Evolutionary conservation across 1,140 invertebrate species (phyloP).

Genomic region (Caenorhabditis briggsae): DNA sequence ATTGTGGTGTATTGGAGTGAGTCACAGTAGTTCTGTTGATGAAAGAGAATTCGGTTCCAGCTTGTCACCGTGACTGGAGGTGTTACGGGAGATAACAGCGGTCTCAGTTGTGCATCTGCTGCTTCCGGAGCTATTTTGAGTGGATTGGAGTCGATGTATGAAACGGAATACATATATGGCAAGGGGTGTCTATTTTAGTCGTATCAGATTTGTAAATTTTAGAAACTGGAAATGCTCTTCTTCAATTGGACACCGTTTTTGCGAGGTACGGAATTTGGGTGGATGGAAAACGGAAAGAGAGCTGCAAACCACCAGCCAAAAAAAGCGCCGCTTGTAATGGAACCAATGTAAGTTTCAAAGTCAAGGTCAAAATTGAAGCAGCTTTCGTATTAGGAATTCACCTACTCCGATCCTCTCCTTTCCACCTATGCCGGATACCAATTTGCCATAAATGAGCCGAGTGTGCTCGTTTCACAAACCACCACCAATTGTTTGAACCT

Average conservation of each 20-base stretch:
- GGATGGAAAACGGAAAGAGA: not conserved
- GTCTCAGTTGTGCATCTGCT: not conserved
- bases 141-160: not conserved
- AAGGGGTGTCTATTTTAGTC: not conserved
- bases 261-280: slow-evolving; percentile 3
- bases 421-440: not conserved
- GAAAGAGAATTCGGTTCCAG: not conserved
- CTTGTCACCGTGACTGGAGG: not conserved
- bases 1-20: slow-evolving; percentile 29
- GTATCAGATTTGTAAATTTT: not conserved
- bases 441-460: not conserved
- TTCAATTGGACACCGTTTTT: not conserved
- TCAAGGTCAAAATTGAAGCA: not conserved
- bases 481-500: not conserved
- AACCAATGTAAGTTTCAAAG: not conserved
- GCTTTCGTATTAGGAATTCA: not conserved
- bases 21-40: not conserved
- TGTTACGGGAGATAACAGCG: not conserved
- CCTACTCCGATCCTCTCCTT: slow-evolving; percentile 2
- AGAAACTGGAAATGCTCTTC: not conserved
- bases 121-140: not conserved
- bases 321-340: not conserved
- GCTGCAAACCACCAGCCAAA: not conserved
- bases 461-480: not conserved
- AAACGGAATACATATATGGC: slow-evolving; percentile 14